phyloP scores from a whole-genome alignment of 2,113 vertebrate species.

The Xenopus tropicalis region DNA sequence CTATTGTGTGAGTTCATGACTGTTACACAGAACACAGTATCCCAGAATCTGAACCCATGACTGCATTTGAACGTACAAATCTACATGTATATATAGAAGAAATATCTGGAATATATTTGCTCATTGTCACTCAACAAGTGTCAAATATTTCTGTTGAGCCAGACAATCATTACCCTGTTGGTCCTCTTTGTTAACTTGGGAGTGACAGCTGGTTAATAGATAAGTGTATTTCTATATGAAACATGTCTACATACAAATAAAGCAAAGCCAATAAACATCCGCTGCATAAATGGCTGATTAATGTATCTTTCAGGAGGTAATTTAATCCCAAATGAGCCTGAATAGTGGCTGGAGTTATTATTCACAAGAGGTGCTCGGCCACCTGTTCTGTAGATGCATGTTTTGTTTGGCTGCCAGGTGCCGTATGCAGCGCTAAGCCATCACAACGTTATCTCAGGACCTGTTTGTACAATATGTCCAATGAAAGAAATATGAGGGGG shows the following conservation, averaged over 20 bases:
- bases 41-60: too few relatives aligned
- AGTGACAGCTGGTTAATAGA: neutral
- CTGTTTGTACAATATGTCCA: conserved; percentile 32
- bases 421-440: neutral
- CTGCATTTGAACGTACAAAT: too few relatives aligned
- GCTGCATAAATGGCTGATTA: conserved; percentile 24
- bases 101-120: too few relatives aligned
- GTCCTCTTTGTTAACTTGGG: too few relatives aligned
- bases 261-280: neutral
- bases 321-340: conserved; percentile 16
- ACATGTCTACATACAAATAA: conserved; percentile 9
- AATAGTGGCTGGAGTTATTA: conserved; percentile 18
- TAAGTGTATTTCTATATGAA: neutral
- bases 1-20: too few relatives aligned
- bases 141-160: too few relatives aligned
- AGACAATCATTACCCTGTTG: too few relatives aligned
- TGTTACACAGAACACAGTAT: too few relatives aligned
- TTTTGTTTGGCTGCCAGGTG: conserved; percentile 38
- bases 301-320: conserved; percentile 29
- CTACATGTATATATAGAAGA: too few relatives aligned
- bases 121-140: too few relatives aligned
- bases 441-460: conserved; percentile 21
- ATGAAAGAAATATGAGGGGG: neutral
- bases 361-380: conserved; percentile 11
- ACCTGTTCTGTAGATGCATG: conserved; percentile 12